These are phyloP conservation scores for Amblyopsis rosae DNA, from an alignment of 2,113 vertebrate genomes.

Conservation along the genomic window DNA sequence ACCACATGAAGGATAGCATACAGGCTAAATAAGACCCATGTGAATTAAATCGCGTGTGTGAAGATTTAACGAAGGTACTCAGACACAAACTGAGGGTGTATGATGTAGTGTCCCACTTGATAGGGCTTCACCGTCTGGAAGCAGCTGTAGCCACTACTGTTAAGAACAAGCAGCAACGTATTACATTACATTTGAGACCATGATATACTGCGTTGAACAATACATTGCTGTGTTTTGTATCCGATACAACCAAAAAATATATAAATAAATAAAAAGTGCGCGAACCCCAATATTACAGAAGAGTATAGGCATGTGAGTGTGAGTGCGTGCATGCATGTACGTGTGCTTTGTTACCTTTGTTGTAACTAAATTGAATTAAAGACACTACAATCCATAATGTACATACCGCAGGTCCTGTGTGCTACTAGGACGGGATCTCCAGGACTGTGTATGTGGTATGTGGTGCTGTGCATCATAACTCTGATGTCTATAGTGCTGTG, in stretches of 20 bases:
- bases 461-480: constrained; percentile 2
- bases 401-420: constrained; percentile 48
- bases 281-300: no score
- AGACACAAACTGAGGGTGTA: constrained; percentile 78
- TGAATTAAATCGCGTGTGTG: neutral
- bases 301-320: no score
- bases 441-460: constrained; percentile 17
- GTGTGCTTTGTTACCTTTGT: neutral
- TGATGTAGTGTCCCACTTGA: constrained; percentile 72
- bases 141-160: constrained; percentile 76
- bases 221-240: no score
- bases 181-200: no score
- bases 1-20: no score
- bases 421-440: constrained; percentile 45
- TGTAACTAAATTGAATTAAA: neutral
- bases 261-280: no score
- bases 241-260: no score
- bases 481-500: constrained; percentile 8
- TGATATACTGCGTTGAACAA: no score
- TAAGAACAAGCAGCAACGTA: constrained; percentile 25
- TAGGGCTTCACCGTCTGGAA: constrained; percentile 76
- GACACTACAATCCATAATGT: no score
- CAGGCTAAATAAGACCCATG: no score
- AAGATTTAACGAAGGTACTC: constrained; percentile 51
- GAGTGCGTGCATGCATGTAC: neutral